These are phyloP conservation scores for Paguma larvata DNA, from an alignment of 2,797 vertebrate genomes.

Conservation along the genomic window DNA sequence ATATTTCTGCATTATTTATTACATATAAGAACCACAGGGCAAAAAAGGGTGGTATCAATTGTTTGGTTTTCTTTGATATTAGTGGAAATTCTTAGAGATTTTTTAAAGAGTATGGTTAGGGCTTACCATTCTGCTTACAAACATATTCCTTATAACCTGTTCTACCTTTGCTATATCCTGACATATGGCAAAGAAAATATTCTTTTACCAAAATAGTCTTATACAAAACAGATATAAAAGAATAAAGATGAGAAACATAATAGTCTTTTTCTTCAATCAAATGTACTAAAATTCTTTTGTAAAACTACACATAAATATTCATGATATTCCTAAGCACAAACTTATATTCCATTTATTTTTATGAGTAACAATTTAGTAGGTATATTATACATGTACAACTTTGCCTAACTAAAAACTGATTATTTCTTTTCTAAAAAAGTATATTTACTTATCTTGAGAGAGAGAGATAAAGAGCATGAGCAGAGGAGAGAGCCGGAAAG, in stretches of 20 bases:
- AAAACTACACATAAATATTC: background rate
- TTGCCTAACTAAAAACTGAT: background rate
- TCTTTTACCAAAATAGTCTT: constrained; percentile 14
- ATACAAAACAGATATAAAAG: background rate
- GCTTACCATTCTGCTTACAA: background rate
- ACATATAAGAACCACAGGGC: background rate
- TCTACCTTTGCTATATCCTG: background rate
- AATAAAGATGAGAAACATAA: background rate
- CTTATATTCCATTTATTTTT: constrained; percentile 38
- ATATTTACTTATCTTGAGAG: too few relatives aligned
- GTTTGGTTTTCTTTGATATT: background rate
- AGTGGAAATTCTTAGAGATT: background rate
- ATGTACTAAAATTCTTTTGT: constrained; percentile 6
- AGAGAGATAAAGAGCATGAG: too few relatives aligned
- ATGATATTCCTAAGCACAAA: background rate
- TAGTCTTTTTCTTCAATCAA: background rate
- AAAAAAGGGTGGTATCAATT: background rate
- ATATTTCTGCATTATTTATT: background rate
- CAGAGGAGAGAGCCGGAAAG: too few relatives aligned
- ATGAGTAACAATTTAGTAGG: background rate
- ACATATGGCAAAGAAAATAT: background rate
- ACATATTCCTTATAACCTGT: background rate
- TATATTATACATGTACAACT: background rate
- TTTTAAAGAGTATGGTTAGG: background rate
- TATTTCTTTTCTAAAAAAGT: background rate